These are phyloP conservation scores for Coenobita brevimanus DNA, from an alignment of 1,140 invertebrate species.

Conservation along the genomic window DNA sequence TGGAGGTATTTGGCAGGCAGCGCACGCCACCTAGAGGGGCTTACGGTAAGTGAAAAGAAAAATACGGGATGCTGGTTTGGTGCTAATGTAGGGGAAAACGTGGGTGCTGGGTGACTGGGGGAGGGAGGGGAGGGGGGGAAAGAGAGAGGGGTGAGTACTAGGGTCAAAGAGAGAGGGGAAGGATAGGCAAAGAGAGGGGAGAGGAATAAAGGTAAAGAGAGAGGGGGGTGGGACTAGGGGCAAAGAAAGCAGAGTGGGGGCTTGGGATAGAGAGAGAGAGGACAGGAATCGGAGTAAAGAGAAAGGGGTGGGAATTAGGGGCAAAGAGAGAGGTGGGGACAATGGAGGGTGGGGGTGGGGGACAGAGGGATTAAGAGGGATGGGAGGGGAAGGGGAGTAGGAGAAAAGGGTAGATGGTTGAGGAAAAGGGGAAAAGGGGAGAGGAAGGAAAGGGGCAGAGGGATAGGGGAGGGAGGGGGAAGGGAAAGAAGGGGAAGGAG, in stretches of 20 bases:
- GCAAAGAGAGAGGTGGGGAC: background rate
- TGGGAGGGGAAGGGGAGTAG: background rate
- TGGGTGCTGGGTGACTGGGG: background rate
- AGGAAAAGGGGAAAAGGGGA: background rate
- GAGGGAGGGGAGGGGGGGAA: background rate
- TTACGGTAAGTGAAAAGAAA: background rate
- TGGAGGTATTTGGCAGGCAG: no score
- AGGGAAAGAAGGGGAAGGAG: background rate
- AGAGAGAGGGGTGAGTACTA: background rate
- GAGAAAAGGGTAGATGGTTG: background rate
- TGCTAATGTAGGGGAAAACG: background rate
- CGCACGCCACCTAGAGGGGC: background rate
- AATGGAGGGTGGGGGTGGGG: background rate
- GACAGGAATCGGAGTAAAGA: background rate
- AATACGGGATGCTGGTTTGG: background rate
- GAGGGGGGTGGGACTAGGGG: background rate
- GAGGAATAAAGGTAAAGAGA: background rate
- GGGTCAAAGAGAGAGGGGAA: background rate
- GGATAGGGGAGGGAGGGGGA: background rate
- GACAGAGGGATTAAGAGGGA: background rate
- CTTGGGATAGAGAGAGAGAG: background rate
- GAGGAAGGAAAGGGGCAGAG: background rate
- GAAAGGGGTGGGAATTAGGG: background rate
- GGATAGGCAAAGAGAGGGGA: background rate
- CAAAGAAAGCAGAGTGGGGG: background rate